phyloP scores from a whole-genome alignment of 1,140 invertebrate genomes.

The Drosophila melanica region DNA sequence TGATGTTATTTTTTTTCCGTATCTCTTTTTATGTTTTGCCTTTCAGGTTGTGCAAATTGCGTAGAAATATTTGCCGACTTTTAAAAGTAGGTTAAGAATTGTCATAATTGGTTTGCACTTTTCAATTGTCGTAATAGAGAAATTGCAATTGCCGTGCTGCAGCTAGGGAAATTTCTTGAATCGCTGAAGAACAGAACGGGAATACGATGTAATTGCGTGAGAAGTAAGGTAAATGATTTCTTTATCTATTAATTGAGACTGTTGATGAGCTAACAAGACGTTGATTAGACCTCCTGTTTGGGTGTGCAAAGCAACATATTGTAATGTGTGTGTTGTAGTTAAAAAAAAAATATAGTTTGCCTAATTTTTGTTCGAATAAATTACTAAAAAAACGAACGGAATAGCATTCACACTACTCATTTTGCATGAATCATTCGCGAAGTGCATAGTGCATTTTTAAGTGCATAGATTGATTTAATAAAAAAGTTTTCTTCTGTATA shows the following conservation, averaged over 20 bases:
- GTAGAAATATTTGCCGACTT: slow-evolving; percentile 54
- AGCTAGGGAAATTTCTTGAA: slow-evolving; percentile 29
- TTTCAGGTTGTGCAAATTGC: slow-evolving; percentile 60
- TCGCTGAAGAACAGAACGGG: slow-evolving; percentile 1
- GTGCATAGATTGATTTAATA: too few species aligned
- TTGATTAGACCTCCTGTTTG: too few species aligned
- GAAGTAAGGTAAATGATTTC: slow-evolving; percentile 16
- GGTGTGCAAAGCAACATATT: too few species aligned
- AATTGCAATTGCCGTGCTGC: slow-evolving; percentile 44
- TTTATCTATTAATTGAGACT: not conserved
- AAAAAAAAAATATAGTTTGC: too few species aligned
- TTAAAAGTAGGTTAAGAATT: slow-evolving; percentile 74
- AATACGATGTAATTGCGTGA: slow-evolving; percentile 10
- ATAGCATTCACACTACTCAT: too few species aligned
- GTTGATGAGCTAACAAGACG: not conserved
- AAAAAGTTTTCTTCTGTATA: too few species aligned
- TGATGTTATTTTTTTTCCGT: slow-evolving; percentile 25
- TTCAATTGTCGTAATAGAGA: slow-evolving; percentile 61
- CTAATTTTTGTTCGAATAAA: too few species aligned
- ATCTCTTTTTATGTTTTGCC: slow-evolving; percentile 38
- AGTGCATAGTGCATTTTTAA: too few species aligned
- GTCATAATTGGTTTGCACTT: slow-evolving; percentile 69
- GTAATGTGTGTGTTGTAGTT: too few species aligned
- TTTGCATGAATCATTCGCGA: too few species aligned
- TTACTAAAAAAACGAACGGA: too few species aligned